Percentiles rank a stretch among this genome's conserved stretches.
Evolutionary conservation across 2,888 invertebrate genomes (phyloP).

Genomic region (Nemapogon koenigi): DNA sequence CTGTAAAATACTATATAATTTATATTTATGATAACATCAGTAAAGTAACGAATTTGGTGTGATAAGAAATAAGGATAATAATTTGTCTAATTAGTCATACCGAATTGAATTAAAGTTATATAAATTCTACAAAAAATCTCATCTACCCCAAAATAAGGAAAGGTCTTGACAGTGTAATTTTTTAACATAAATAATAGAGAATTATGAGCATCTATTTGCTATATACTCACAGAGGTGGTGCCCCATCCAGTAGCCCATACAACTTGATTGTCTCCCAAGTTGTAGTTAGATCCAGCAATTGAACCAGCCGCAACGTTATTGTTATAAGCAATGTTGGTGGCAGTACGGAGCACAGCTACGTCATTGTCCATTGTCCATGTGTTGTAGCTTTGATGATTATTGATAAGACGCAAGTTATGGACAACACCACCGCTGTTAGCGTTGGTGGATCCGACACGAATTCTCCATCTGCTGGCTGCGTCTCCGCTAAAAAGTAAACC

Average conservation of each 20-base stretch:
- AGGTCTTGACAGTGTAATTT: too few relatives aligned
- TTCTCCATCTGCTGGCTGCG: slow-evolving; percentile 14
- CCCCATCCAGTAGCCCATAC: slow-evolving; percentile 30
- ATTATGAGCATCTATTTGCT: too few relatives aligned
- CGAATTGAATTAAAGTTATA: too few relatives aligned
- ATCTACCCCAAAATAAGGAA: too few relatives aligned
- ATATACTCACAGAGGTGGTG: slow-evolving; percentile 20
- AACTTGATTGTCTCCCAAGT: slow-evolving; percentile 21
- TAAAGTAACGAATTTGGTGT: too few relatives aligned
- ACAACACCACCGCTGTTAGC: slow-evolving; percentile 14
- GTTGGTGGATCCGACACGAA: slow-evolving; percentile 17
- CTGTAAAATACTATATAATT: too few relatives aligned
- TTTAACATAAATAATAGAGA: too few relatives aligned
- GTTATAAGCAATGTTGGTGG: slow-evolving; percentile 5
- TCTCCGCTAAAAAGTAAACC: slow-evolving; percentile 8
- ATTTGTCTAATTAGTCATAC: too few relatives aligned
- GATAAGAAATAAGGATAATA: too few relatives aligned
- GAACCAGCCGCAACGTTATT: slow-evolving; percentile 9
- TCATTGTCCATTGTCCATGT: slow-evolving; percentile 6
- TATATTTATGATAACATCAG: too few relatives aligned
- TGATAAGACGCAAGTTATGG: slow-evolving; percentile 5
- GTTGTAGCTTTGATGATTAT: slow-evolving; percentile 23
- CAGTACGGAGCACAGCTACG: slow-evolving; percentile 15
- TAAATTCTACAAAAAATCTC: too few relatives aligned
- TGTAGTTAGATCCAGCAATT: slow-evolving; percentile 23